phyloP scores from a whole-genome alignment of 92 coral and sea anemone species.

The Zoanthus gigantus region DNA sequence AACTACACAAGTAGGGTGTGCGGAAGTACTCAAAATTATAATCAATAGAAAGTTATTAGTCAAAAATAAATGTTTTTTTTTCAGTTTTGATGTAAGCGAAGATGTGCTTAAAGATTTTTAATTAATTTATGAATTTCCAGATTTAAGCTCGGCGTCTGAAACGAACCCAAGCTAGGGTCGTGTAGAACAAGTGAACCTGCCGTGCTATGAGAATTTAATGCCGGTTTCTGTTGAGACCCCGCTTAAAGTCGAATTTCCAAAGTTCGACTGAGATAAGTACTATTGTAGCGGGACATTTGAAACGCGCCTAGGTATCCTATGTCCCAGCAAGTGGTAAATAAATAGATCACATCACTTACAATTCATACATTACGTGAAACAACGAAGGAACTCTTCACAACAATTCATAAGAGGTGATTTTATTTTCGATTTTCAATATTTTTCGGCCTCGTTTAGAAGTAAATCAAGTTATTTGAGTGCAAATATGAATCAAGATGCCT shows the following conservation, averaged over 20 bases:
- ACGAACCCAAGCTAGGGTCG: neutral
- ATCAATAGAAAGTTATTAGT: no score
- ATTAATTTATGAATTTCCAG: no score
- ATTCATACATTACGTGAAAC: neutral
- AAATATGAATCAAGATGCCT: no score
- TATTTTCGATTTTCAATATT: neutral
- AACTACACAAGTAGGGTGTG: no score
- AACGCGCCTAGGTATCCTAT: neutral
- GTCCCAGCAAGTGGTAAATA: neutral
- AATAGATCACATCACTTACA: neutral
- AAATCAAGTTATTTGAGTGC: no score
- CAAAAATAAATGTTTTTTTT: no score
- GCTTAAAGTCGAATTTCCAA: neutral
- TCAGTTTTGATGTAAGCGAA: no score
- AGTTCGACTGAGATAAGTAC: neutral
- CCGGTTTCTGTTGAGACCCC: neutral
- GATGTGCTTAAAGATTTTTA: no score
- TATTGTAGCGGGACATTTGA: neutral
- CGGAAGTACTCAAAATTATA: no score
- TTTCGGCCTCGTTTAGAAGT: no score
- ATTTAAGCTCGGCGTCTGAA: neutral
- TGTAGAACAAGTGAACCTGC: neutral
- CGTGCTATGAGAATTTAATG: neutral
- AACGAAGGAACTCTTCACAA: neutral
- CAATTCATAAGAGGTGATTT: neutral